These are phyloP conservation scores for Burhinus oedicnemus DNA, from an alignment of 2,113 vertebrate genomes.

Conservation along the genomic window DNA sequence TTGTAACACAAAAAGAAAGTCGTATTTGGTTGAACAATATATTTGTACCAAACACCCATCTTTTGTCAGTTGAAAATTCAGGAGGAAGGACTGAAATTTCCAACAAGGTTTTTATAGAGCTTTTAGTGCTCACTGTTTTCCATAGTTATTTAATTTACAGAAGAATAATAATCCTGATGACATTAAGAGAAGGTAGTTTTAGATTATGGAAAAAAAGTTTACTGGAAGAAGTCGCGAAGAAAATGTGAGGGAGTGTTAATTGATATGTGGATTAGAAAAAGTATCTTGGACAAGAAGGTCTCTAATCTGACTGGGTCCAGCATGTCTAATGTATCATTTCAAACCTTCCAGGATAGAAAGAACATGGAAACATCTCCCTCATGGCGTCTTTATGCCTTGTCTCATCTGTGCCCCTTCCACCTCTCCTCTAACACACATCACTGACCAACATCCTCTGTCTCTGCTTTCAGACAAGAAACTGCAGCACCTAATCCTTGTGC, in stretches of 20 bases:
- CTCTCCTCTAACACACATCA: background rate
- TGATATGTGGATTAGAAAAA: background rate
- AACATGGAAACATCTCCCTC: background rate
- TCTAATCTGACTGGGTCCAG: background rate
- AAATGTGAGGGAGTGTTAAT: background rate
- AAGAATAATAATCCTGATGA: background rate
- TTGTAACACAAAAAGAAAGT: background rate
- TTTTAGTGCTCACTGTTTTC: background rate
- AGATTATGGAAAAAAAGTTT: background rate
- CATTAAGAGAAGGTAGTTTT: background rate
- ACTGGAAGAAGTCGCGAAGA: background rate
- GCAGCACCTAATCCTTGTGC: background rate
- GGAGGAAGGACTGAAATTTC: background rate
- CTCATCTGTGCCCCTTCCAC: background rate
- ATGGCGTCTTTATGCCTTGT: background rate
- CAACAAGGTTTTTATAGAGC: background rate
- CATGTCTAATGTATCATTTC: background rate
- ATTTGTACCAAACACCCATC: background rate
- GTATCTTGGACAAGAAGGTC: background rate
- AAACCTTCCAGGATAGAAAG: background rate
- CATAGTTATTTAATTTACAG: background rate
- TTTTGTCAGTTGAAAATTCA: background rate
- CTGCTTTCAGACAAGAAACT: background rate
- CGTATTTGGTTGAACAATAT: background rate
- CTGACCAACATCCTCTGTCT: background rate